These are phyloP conservation scores for Porphyrio hochstetteri DNA, from an alignment of 2,113 vertebrate genomes.

Conservation along the genomic window DNA sequence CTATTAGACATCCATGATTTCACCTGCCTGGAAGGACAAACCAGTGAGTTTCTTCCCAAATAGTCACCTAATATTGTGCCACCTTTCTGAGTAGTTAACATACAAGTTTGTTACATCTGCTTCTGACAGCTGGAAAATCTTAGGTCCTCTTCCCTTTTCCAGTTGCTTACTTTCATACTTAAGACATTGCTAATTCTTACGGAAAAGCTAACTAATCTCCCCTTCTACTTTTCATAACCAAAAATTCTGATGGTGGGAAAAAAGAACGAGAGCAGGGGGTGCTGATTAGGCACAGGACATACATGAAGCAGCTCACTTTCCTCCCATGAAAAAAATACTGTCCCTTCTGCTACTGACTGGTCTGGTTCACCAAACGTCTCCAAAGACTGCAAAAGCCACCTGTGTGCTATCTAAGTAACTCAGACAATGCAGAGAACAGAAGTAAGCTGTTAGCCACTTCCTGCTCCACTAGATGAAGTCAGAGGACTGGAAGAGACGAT, in stretches of 20 bases:
- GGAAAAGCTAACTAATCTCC: background rate
- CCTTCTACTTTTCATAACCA: background rate
- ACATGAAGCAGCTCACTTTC: background rate
- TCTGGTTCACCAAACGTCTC: background rate
- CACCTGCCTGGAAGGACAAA: background rate
- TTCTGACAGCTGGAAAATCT: background rate
- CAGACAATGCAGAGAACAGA: background rate
- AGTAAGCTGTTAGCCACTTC: background rate
- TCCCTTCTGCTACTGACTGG: background rate
- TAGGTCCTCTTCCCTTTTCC: background rate
- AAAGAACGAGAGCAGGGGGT: background rate
- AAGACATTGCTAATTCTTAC: background rate
- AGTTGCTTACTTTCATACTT: background rate
- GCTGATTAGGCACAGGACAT: background rate
- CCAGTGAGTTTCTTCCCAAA: background rate
- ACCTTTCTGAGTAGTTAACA: background rate
- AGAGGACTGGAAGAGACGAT: background rate
- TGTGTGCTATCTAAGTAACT: accelerated
- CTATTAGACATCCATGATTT: no score
- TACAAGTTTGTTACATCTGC: background rate
- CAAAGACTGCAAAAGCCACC: background rate
- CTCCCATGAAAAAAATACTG: background rate
- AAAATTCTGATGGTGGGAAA: background rate
- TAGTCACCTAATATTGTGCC: background rate
- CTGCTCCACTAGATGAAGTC: background rate